Base-by-base conservation (phyloP, 2,888 invertebrate genomes). In the Noctua fimbriata region DNA sequence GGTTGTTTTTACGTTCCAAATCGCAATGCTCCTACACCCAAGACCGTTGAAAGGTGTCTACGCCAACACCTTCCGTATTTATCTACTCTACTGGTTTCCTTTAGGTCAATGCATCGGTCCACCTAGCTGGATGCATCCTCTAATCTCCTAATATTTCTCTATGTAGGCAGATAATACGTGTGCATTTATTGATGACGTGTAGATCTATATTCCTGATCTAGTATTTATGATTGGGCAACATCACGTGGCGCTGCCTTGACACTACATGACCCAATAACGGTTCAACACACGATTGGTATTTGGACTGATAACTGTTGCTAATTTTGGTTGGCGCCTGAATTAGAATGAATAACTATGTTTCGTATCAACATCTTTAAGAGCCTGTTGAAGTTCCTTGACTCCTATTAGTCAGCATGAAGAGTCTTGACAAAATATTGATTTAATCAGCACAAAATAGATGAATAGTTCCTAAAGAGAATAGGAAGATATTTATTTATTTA, bases 221-320 rank as follows among this genome's bases (percentile, higher is more conserved):
- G 87, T 75, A 85, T 87, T 69, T 73, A 41, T 71, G 76, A 83
- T 87, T 83, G 74, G 63, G 87, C 69, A 85, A 85, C 66, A 73
- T 73, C 66, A 9, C 55, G 71, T 76, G 66, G 58, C 36, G 24
- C 2, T 47, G 67, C 87, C 85, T 85, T 85, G 85, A 85, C 87
- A 83, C 73, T 9, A 69, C 65, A 65, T 69, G 85, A 86, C 79
- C 87, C 55, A 85, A 58, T 79, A 83, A 73, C 66, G 55, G 73
- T 66, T 66, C 81, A 41, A 44, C 69, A 77, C 82, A 58, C n/a
- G 73, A 72, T 78, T 84, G 84, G 47, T 65, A 65, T 87, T 85
- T 87, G 85, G 84, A 84, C 85, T 78, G 75, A 78, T 63, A 73
- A 78, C 70, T 16, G 80, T 75, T 55, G 63, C 85, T 81, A 76